phyloP scores from a whole-genome alignment of 2,888 invertebrate genomes.

The Mimumesa dahlbomi region DNA sequence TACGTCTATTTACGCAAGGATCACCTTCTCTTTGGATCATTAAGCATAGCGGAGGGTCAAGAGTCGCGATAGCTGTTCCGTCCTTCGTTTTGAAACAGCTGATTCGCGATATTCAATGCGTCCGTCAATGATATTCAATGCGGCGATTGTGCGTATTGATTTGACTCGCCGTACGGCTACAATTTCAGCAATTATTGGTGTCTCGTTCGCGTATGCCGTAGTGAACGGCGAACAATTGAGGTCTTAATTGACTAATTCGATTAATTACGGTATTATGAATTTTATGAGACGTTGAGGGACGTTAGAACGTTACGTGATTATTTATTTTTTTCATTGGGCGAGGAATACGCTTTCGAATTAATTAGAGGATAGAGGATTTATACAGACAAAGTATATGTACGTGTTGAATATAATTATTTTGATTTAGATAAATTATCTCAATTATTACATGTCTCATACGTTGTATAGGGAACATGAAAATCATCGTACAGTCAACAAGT shows the following conservation, averaged over 20 bases:
- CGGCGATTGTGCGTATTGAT: slow-evolving; percentile 44
- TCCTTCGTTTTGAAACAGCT: slow-evolving; percentile 17
- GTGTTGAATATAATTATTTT: too few relatives aligned
- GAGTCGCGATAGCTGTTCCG: slow-evolving; percentile 2
- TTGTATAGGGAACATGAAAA: too few relatives aligned
- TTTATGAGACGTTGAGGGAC: too few relatives aligned
- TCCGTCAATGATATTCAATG: slow-evolving; percentile 39
- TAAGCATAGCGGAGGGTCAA: not conserved
- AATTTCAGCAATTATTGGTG: slow-evolving; percentile 34
- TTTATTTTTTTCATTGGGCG: too few relatives aligned
- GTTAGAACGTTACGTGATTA: too few relatives aligned
- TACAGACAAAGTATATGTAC: too few relatives aligned
- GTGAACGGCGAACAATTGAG: slow-evolving; percentile 27
- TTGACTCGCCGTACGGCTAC: slow-evolving; percentile 37
- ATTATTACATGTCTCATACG: too few relatives aligned
- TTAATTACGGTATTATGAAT: too few relatives aligned
- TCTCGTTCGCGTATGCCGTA: slow-evolving; percentile 27
- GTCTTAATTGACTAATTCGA: slow-evolving; percentile 35
- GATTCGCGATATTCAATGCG: slow-evolving; percentile 18
- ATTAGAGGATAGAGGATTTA: too few relatives aligned
- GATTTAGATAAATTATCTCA: too few relatives aligned
- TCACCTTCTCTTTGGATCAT: not conserved
- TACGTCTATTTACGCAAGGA: not conserved
- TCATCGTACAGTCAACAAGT: too few relatives aligned
- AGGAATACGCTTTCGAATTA: too few relatives aligned